Evolutionary conservation across 1,140 invertebrate genomes (phyloP), one percentile per base, ranked within the genome.

Genomic region (Choristoneura fumiferana): DNA sequence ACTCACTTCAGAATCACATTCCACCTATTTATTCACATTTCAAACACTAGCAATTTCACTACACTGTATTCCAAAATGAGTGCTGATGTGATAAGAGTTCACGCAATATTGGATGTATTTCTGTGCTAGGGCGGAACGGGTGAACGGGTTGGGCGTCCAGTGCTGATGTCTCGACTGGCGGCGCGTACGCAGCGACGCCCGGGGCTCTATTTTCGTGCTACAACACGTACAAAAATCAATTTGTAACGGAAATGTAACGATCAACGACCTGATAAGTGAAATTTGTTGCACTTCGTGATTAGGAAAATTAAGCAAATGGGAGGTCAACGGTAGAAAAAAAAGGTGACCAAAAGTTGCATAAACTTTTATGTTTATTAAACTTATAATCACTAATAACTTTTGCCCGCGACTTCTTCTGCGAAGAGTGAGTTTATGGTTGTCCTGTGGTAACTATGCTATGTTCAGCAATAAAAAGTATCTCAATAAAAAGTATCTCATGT

Each of bases 131-230:
- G 64, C 66, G 62, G 60, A 54, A 72, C 74, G 72, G 60, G 76
- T 60, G 58, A 54, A 72, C 76, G 73, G 60, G 76, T 66, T 73
- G 67, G 70, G 67, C 61, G 69, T 54, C 60, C 72, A 79, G 69
- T 71, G 73, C 64, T 75, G 58, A 54, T 71, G 57, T 70, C 43
- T 60, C 62, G 56, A 86, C 84, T 86, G 82, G 71, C 76, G 61
- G 71, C 81, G 75, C 71, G 71, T 65, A 71, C 76, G 79, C 77
- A 80, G 72, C 79, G 77, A 71, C 71, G 71, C 84, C 84, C 84
- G 83, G 83, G 71, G 65, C 66, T 76, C 77, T 88, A 88, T 88
- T 88, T 88, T 84, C 54, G 83, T 88, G 80, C 84, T 84, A 76
- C 75, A 77, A 29, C n/a, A n/a, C 76, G 81, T 71, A 78, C 75